A percentile compares a stretch with the other conserved stretches of the same genome.
Evolutionary conservation across 2,797 vertebrate species (phyloP).

Genomic region (Pelochelys cantorii): DNA sequence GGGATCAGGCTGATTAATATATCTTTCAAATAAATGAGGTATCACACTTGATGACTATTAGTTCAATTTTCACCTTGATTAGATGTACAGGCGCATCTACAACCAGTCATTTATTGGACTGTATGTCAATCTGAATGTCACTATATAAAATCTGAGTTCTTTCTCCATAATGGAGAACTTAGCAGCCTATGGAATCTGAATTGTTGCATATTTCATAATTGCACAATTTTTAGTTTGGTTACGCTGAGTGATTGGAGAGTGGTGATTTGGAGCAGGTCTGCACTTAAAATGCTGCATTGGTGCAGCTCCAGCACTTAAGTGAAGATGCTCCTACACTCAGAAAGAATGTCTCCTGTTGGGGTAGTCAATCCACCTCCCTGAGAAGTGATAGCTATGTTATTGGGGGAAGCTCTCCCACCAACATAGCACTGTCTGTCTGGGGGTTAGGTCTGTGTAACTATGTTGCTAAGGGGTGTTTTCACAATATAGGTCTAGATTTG

Average conservation of each 20-base stretch:
- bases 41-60: background rate
- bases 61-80: background rate
- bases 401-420: background rate
- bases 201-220: conserved; percentile 19
- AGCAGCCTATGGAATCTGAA: background rate
- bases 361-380: background rate
- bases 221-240: conserved; percentile 2
- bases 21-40: background rate
- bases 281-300: background rate
- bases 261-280: background rate
- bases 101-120: background rate
- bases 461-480: background rate
- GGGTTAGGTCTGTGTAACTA: background rate
- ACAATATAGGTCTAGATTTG: background rate
- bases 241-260: conserved; percentile 26
- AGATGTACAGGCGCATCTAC: background rate
- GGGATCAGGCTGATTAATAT: too few species aligned
- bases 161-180: background rate
- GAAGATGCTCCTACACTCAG: background rate
- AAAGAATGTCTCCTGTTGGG: background rate
- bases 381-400: background rate
- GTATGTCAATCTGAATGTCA: background rate
- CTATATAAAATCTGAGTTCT: background rate
- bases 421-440: background rate
- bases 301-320: background rate